Conservation (phyloP, 2,888 invertebrate genomes). For the Dilophus febrilis region DNA sequence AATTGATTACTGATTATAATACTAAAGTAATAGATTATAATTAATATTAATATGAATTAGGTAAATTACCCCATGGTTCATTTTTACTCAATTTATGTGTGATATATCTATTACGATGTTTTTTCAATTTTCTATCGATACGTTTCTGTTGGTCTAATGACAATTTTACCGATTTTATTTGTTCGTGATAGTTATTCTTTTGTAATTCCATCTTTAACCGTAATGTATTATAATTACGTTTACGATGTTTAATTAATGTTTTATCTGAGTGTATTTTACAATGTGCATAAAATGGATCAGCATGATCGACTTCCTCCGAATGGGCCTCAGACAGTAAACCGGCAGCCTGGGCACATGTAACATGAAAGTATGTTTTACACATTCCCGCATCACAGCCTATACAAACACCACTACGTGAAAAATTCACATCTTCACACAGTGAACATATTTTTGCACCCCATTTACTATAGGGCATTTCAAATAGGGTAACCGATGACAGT, state of each 20-base stretch:
- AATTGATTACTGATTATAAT: conserved; percentile 6
- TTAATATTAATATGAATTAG: not conserved
- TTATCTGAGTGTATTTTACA: conserved; percentile 93
- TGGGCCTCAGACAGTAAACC: conserved; percentile 86
- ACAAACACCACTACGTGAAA: conserved; percentile 84
- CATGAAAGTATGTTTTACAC: conserved; percentile 94
- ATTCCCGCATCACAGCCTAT: conserved; percentile 97
- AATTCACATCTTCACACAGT: conserved; percentile 72
- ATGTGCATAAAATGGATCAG: conserved; percentile 94
- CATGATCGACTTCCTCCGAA: conserved; percentile 76
- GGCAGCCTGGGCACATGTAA: conserved; percentile 90
- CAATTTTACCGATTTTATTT: conserved; percentile 16
- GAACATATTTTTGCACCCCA: conserved; percentile 91
- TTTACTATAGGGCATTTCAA: conserved; percentile 93
- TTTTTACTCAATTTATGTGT: conserved; percentile 54
- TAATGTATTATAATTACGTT: conserved; percentile 69
- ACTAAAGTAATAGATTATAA: not conserved
- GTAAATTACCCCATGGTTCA: conserved; percentile 63
- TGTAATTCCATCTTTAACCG: conserved; percentile 66
- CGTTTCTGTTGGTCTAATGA: conserved; percentile 51
- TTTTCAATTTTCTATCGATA: conserved; percentile 63
- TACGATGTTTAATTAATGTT: conserved; percentile 58
- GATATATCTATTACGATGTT: conserved; percentile 70
- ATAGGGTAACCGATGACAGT: conserved; percentile 79
- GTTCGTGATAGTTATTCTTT: conserved; percentile 19